Evolutionary conservation across 2,888 invertebrate species (phyloP).

Genomic region (Piscicola geometra): DNA sequence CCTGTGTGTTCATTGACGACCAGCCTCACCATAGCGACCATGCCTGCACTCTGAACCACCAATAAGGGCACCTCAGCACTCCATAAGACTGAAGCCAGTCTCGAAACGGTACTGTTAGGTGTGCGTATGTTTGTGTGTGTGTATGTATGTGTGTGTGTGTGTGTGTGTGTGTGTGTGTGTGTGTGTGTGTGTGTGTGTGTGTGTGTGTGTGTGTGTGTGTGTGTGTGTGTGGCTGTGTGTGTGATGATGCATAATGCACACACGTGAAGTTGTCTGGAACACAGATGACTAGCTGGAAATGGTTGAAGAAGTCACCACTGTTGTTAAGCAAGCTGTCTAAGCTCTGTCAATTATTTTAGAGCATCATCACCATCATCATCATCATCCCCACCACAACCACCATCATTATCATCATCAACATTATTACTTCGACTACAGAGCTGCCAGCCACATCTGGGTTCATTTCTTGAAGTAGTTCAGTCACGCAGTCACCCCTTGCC

Average conservation of each 20-base stretch:
- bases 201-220: no score
- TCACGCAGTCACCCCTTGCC: slow-evolving; percentile 77
- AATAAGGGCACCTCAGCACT: slow-evolving; percentile 77
- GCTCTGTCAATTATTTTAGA: slow-evolving; percentile 55
- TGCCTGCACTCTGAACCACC: slow-evolving; percentile 81
- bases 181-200: no score
- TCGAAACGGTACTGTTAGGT: slow-evolving; percentile 64
- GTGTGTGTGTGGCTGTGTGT: no score
- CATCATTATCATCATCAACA: neutral
- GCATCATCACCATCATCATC: neutral
- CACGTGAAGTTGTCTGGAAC: neutral
- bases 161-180: no score
- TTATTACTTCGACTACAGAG: slow-evolving; percentile 73
- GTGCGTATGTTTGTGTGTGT: no score
- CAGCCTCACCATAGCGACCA: slow-evolving; percentile 81
- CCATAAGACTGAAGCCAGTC: slow-evolving; percentile 76
- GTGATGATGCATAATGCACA: neutral
- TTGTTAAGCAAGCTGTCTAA: slow-evolving; percentile 76
- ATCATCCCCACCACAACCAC: slow-evolving; percentile 74
- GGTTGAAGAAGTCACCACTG: slow-evolving; percentile 80
- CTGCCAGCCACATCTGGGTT: slow-evolving; percentile 89
- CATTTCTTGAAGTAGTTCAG: slow-evolving; percentile 76
- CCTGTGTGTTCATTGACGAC: slow-evolving; percentile 63
- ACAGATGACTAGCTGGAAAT: slow-evolving; percentile 78
- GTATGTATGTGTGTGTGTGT: no score